These are phyloP conservation scores for Akabosia matsudoensis DNA, from an alignment of 1,140 invertebrate genomes.

Conservation along the genomic window DNA sequence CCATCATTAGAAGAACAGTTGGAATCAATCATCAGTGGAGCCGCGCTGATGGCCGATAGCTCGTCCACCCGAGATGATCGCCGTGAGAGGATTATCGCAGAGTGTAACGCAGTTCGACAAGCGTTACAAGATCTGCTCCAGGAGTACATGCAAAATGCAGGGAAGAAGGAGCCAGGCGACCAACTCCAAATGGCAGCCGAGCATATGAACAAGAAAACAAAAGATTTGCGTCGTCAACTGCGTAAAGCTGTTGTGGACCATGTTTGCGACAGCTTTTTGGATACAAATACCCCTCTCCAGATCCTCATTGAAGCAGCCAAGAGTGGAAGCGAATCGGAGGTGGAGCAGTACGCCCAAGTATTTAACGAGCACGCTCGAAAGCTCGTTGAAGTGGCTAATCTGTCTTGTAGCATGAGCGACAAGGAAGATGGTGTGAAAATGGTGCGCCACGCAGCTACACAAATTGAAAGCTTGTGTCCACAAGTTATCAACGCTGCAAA, in stretches of 20 bases:
- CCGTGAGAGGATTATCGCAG: constrained; percentile 62
- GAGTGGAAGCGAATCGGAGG: constrained; percentile 58
- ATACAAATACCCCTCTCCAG: constrained; percentile 63
- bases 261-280: constrained; percentile 65
- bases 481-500: constrained; percentile 65
- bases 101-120: constrained; percentile 66
- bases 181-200: constrained; percentile 60
- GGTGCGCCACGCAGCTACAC: constrained; percentile 60
- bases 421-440: constrained; percentile 65
- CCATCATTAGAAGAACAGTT: constrained; percentile 61
- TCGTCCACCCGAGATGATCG: constrained; percentile 56
- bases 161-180: constrained; percentile 56
- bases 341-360: constrained; percentile 51
- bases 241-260: constrained; percentile 67
- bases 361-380: constrained; percentile 63
- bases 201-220: constrained; percentile 61
- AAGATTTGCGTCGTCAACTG: constrained; percentile 60
- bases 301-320: constrained; percentile 63
- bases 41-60: constrained; percentile 63
- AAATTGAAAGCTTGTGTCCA: constrained; percentile 62
- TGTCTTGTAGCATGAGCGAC: constrained; percentile 65
- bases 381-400: constrained; percentile 62
- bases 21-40: constrained; percentile 64
- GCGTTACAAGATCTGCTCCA: constrained; percentile 64
- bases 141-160: constrained; percentile 62